Base-by-base conservation (phyloP, 2,888 invertebrate genomes). In the Mythimna vitellina region DNA sequence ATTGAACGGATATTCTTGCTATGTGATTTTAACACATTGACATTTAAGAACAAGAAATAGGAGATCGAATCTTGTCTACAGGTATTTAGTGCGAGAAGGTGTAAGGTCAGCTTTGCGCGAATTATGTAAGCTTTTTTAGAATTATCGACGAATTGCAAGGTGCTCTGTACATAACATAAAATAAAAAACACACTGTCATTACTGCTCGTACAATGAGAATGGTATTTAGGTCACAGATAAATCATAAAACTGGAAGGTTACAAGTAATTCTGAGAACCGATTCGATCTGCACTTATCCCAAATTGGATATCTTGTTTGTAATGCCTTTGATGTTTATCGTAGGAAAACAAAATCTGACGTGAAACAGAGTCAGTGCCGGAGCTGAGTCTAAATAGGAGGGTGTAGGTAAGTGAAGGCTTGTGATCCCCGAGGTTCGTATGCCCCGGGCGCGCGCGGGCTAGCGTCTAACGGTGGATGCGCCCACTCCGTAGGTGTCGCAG, bases 401-500 rank as follows among this genome's bases (percentile, higher is more conserved):
- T 86, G 80, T 80, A 77, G 76, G 81, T 80, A 85, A 85, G 74
- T 82, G 76, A 76, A 84, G 84, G 86, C 81, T 81, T 86, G 73
- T 81, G 81, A 85, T 87, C 84, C 88, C 74, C 78, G 82, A 81
- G 82, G 84, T 82, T 78, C 79, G 79, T 82, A 76, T 82, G 88
- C 87, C 88, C 78, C 82, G 76, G 87, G 60, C 60, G 58, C 57
- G 38, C 53, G 22, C 54, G 38, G 87, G 82, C 80, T 82, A 75
- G 76, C 84, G 77, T 80, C 89, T 95, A 95, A 95, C 95, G 95
- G 95, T 92, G 89, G 92, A 89, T 89, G 91, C 93, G 94, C 95
- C 94, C 95, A 94, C 95, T 93, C 92, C 74, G 83, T 89, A 93
- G 94, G 94, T 94, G 95, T 95, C 95, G 92, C 93, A 85, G 82